phyloP scores from a whole-genome alignment of 2,113 vertebrate genomes.

The Halichoerus grypus region DNA sequence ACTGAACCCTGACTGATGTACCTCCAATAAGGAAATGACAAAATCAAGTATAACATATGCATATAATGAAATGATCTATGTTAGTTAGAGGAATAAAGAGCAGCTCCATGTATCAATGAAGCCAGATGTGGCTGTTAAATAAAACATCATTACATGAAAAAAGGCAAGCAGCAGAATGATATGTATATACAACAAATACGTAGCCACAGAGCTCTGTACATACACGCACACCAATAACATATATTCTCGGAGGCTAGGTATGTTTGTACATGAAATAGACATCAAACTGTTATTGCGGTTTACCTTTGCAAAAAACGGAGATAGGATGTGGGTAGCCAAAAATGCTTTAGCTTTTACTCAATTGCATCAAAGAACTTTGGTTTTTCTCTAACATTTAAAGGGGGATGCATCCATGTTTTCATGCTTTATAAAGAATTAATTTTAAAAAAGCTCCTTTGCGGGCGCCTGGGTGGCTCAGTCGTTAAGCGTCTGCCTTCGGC shows the following conservation, averaged over 20 bases:
- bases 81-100: background rate
- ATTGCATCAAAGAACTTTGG: background rate
- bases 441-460: background rate
- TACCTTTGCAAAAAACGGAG: background rate
- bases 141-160: background rate
- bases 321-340: background rate
- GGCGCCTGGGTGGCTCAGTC: no score
- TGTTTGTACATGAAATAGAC: background rate
- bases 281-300: background rate
- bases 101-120: background rate
- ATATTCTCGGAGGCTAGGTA: background rate
- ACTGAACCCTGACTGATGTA: background rate
- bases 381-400: constrained; percentile 16
- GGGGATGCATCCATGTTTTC: background rate
- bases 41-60: background rate
- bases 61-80: background rate
- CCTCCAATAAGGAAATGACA: background rate
- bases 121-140: background rate
- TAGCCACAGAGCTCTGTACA: background rate
- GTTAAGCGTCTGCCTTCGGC: no score
- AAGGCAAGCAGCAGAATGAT: background rate
- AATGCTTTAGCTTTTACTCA: background rate
- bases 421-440: constrained; percentile 6
- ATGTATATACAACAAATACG: background rate
- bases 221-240: background rate